Percentiles rank a stretch among this genome's conserved stretches.
These are phyloP conservation scores for Microctenopoma steveboyesi DNA, from an alignment of 2,797 vertebrate genomes.

Conservation along the genomic window DNA sequence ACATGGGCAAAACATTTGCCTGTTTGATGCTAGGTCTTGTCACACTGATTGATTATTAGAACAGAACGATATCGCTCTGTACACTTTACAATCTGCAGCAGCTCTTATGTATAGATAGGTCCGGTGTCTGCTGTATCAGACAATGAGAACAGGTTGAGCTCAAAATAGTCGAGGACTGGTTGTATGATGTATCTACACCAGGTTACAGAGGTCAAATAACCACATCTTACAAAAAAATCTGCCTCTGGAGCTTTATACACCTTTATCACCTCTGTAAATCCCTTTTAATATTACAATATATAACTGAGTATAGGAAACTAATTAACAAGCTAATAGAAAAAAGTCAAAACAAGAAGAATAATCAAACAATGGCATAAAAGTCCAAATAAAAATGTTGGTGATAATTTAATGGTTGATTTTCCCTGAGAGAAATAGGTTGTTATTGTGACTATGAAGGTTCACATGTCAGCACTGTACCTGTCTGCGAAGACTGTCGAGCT, in stretches of 20 bases:
- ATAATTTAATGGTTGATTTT: too few relatives aligned
- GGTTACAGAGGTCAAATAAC: too few relatives aligned
- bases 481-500: constrained; percentile 83
- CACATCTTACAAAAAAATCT: too few relatives aligned
- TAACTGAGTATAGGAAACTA: too few relatives aligned
- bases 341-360: too few relatives aligned
- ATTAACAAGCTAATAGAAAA: too few relatives aligned
- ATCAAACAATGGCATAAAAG: too few relatives aligned
- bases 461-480: constrained; percentile 71
- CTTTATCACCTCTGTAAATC: too few relatives aligned
- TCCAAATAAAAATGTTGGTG: too few relatives aligned
- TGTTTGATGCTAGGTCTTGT: constrained; percentile 30
- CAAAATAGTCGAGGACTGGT: constrained; percentile 1
- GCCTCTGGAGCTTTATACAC: too few relatives aligned
- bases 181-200: not conserved
- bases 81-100: constrained; percentile 22
- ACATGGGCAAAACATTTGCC: constrained; percentile 30
- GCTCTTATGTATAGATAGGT: constrained; percentile 24
- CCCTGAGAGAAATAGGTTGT: not conserved
- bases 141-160: constrained; percentile 6
- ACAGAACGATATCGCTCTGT: constrained; percentile 36
- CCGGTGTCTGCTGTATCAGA: not conserved
- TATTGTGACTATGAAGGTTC: too few relatives aligned
- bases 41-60: constrained; percentile 51
- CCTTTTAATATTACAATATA: too few relatives aligned